Evolutionary conservation across 2,797 vertebrate species (phyloP).

Genomic region (Gastrophryne carolinensis): DNA sequence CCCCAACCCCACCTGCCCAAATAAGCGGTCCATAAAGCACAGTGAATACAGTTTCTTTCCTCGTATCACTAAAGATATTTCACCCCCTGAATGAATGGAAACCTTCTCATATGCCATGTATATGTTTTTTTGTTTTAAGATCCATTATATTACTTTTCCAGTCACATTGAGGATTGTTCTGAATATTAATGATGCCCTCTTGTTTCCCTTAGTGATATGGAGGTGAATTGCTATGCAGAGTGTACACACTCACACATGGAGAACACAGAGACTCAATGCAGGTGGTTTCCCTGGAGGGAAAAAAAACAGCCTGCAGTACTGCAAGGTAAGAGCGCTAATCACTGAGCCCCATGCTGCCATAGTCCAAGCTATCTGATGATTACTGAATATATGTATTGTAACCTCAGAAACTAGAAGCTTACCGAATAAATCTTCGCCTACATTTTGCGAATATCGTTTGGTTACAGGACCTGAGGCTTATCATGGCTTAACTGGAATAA

Average conservation of each 20-base stretch:
- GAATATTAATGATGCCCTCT: too few species aligned
- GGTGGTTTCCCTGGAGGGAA: neutral
- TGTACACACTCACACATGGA: neutral
- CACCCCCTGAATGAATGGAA: too few species aligned
- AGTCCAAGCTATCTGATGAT: neutral
- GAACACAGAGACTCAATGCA: neutral
- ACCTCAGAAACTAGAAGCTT: neutral
- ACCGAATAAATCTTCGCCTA: constrained; percentile 8
- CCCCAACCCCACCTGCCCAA: too few species aligned
- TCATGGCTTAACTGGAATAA: constrained; percentile 22
- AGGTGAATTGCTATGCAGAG: too few species aligned
- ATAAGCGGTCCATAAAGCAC: too few species aligned
- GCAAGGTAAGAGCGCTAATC: neutral
- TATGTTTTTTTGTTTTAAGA: too few species aligned
- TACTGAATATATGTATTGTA: neutral
- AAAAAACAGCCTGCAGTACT: neutral
- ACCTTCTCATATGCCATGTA: too few species aligned
- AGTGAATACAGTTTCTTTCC: too few species aligned
- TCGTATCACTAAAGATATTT: too few species aligned
- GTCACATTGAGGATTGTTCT: too few species aligned
- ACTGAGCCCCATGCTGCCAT: neutral
- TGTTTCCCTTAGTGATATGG: too few species aligned
- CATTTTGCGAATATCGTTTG: constrained; percentile 15
- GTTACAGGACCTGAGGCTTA: neutral
- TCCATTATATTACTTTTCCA: too few species aligned